Conservation (phyloP, 2,888 invertebrate species). For the Lottia scabra region DNA sequence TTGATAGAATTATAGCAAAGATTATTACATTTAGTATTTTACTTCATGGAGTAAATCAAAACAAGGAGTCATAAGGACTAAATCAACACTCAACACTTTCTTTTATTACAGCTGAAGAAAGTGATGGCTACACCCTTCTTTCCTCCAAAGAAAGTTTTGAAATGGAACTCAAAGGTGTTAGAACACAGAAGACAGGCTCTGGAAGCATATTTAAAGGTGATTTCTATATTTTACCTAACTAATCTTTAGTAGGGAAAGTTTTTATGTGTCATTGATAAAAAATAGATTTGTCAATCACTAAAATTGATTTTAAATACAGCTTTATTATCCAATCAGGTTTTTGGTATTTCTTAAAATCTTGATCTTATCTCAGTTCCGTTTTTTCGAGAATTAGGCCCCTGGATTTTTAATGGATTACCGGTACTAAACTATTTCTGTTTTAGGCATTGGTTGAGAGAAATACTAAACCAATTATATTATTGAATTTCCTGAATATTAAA, state of each 20-base stretch:
- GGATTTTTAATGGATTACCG: too few relatives aligned
- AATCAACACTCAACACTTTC: too few relatives aligned
- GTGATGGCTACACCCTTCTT: constrained; percentile 73
- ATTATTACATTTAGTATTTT: too few relatives aligned
- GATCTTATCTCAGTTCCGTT: too few relatives aligned
- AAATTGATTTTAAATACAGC: too few relatives aligned
- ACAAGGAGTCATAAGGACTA: too few relatives aligned
- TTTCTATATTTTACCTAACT: neutral
- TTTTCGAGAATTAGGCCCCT: too few relatives aligned
- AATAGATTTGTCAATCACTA: too few relatives aligned
- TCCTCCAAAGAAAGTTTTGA: constrained; percentile 75
- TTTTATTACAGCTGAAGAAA: constrained; percentile 68
- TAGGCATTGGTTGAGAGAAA: constrained; percentile 52
- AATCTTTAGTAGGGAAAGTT: neutral
- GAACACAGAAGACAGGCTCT: constrained; percentile 73
- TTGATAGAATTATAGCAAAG: too few relatives aligned
- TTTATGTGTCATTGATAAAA: neutral
- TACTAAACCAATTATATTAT: constrained; percentile 46
- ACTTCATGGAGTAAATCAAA: too few relatives aligned
- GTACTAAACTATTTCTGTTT: constrained; percentile 25
- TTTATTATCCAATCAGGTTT: too few relatives aligned
- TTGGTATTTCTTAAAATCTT: too few relatives aligned
- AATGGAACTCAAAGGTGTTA: constrained; percentile 73
- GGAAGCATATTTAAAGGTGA: constrained; percentile 73
- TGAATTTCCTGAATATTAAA: constrained; percentile 51